Base-by-base conservation (phyloP, 2,113 vertebrate genomes). In the Halcyon malimbica region DNA sequence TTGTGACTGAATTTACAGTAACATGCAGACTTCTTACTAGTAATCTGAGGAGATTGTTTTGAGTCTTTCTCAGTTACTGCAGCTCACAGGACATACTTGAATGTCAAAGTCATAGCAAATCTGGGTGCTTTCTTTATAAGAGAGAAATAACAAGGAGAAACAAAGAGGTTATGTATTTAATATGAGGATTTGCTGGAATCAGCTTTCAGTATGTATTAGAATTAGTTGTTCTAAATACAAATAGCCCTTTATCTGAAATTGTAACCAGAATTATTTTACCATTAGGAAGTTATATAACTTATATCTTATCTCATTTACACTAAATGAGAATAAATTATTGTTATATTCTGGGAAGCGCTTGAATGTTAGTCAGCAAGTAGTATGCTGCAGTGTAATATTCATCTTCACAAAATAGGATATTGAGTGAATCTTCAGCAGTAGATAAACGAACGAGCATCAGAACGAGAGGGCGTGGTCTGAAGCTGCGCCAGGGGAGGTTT, bases 211-310 rank as follows among this genome's bases (percentile, higher is more conserved):
- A 42, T 81, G 16, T 76, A 56, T 81, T 90, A 76, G n/a, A 83
- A 88, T 91, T 63, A 75, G 41, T 88, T 82, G 31, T 88, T 91
- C 65, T 65, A 83, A 85, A 78, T 89, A 60, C 6, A 86, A 92
- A n/a, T 87, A 76, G 21, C 33, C 25, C 46, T 90, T 87, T 87
- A 83, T 79, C 73, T 5, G 20, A 80, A 83, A 51, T 63, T 92
- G 46, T 80, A 90, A 57, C 63, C 51, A 42, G 60, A 46, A 39
- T 80, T 90, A 90, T 89, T 83, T 83, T 94, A 51, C 56, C 31
- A 56, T 90, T 95, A 87, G 31, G 62, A 79, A 87, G 44, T 39
- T 93, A 31, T 28, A 59, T 73, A 83, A 56, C 54, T 56, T 56
- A 56, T 74, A 89, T 68, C 73, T 91, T 89, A 78, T 67, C 57